Evolutionary conservation across 2,888 invertebrate species (phyloP).

Genomic region (Dynastes tityus): DNA sequence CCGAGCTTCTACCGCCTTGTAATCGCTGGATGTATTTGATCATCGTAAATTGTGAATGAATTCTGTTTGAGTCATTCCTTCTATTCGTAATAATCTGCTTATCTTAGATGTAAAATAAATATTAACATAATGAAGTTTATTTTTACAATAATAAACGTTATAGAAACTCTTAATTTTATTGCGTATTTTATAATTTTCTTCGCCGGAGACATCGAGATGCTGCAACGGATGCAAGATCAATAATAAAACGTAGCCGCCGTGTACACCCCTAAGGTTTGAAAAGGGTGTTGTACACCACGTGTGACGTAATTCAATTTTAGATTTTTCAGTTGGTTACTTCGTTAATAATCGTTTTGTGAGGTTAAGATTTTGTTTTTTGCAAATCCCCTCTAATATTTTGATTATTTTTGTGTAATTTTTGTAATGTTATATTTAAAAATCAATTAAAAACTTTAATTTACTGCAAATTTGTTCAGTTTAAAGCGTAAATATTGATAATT

Average conservation of each 20-base stretch:
- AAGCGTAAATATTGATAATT: no score
- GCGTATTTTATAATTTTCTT: not conserved
- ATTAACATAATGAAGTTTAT: not conserved
- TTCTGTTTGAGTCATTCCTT: not conserved
- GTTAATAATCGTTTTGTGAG: no score
- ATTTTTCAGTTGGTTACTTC: no score
- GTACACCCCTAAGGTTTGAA: conserved; percentile 11
- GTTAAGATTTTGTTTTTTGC: no score
- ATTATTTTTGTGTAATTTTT: no score
- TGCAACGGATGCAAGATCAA: conserved; percentile 16
- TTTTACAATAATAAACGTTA: not conserved
- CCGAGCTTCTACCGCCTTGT: not conserved
- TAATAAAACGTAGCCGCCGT: conserved; percentile 26
- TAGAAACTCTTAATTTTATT: no score
- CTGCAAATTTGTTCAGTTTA: no score
- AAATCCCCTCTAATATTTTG: no score
- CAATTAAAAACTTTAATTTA: no score
- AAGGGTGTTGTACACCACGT: not conserved
- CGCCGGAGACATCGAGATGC: not conserved
- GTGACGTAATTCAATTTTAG: no score
- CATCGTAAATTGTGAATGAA: not conserved
- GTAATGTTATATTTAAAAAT: no score
- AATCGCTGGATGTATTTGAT: not conserved
- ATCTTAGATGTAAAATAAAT: not conserved
- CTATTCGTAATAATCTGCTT: not conserved